phyloP scores from a whole-genome alignment of 2,888 invertebrate genomes.

The Pediacus dermestoides region DNA sequence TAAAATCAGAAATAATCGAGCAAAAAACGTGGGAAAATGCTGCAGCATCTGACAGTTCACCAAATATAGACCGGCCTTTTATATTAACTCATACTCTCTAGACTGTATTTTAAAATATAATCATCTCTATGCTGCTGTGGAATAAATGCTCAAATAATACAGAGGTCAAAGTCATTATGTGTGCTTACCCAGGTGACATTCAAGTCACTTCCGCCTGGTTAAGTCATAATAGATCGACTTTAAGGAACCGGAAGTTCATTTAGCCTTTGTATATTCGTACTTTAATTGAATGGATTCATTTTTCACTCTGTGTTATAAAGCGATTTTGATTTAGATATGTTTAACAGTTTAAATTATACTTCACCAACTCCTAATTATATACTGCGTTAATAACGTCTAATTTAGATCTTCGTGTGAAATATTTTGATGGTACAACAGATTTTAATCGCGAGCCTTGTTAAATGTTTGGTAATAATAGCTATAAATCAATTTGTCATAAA shows the following conservation, averaged over 20 bases:
- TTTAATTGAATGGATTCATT: slow-evolving; percentile 11
- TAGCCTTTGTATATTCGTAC: slow-evolving; percentile 13
- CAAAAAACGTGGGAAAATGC: slow-evolving; percentile 40
- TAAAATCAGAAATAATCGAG: slow-evolving; percentile 37
- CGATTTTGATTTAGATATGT: slow-evolving; percentile 1
- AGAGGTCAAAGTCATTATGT: slow-evolving; percentile 42
- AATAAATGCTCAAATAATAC: slow-evolving; percentile 26
- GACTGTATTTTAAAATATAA: not conserved
- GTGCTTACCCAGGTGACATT: slow-evolving; percentile 43
- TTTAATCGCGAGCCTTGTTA: not conserved
- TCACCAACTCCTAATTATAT: slow-evolving; percentile 7
- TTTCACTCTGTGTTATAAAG: slow-evolving; percentile 1
- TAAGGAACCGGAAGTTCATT: slow-evolving; percentile 33
- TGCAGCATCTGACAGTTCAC: slow-evolving; percentile 25
- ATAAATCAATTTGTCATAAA: no score
- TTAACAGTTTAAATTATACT: slow-evolving; percentile 4
- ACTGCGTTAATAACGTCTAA: not conserved
- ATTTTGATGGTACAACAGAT: not conserved
- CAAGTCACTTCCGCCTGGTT: slow-evolving; percentile 45
- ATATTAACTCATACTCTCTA: slow-evolving; percentile 22
- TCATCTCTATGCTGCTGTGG: slow-evolving; percentile 7
- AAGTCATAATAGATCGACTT: slow-evolving; percentile 37
- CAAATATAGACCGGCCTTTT: slow-evolving; percentile 33
- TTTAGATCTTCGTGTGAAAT: slow-evolving; percentile 5
- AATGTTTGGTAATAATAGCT: no score